Conservation (phyloP, 2,113 vertebrate species). For the Centropus unirufus region DNA sequence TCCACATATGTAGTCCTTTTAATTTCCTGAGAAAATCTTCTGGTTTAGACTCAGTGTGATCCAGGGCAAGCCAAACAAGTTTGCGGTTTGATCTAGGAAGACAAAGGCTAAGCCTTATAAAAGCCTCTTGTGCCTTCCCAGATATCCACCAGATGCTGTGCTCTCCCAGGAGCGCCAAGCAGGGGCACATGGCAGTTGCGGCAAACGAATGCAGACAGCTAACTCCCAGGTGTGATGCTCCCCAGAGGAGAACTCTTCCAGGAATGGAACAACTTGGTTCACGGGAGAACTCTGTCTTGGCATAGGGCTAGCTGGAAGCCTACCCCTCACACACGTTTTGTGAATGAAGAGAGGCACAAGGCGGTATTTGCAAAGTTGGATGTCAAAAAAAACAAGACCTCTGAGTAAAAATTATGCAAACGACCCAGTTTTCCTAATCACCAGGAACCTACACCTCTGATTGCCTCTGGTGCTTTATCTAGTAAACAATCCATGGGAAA, state of each 20-base stretch:
- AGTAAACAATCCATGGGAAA: background rate
- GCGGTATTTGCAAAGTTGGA: background rate
- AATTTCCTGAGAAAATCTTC: background rate
- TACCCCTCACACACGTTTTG: background rate
- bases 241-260: background rate
- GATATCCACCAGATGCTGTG: background rate
- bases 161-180: background rate
- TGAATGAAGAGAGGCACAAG: background rate
- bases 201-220: background rate
- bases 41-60: background rate
- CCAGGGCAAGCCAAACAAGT: background rate
- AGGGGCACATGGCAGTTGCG: background rate
- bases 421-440: background rate
- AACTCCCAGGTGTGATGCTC: accelerated
- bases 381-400: background rate
- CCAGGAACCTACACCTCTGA: background rate
- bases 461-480: background rate
- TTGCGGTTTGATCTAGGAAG: background rate
- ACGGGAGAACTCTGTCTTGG: background rate
- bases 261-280: background rate
- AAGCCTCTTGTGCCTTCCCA: background rate
- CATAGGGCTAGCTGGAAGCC: background rate
- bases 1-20: background rate
- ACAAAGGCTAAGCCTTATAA: background rate
- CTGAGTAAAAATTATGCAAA: background rate